Evolutionary conservation across 2,113 vertebrate genomes (phyloP), one percentile per base, ranked within the genome.

Genomic region (Albula glossodonta): DNA sequence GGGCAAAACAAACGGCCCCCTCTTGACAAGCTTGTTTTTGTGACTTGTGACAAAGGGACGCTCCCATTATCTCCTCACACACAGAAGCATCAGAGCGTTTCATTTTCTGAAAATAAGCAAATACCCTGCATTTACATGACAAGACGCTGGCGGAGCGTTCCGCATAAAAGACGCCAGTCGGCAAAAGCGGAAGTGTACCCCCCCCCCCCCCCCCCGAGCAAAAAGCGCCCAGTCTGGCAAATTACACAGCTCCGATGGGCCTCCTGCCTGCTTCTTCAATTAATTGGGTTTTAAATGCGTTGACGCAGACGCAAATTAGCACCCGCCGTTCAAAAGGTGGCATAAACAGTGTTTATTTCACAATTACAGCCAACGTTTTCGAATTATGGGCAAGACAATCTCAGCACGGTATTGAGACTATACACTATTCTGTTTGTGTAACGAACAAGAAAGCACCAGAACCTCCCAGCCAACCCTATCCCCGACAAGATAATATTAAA

Each of bases 51-150:
- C 81, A 87, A 87, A 83, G 31, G 85, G 81, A 86, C 41, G 66
- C 63, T 53, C 25, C 78, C 80, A 78, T 85, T 84, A 51, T 82
- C 87, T 57, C 80, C 74, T 82, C 81, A 82, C 88, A 84, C 82
- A 80, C 84, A 22, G 70, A 41, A 41, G 82, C 81, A 85, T 88
- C 88, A 84, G 81, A 86, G 66, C 81, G n/a, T 80, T 88, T 89
- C 87, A 89, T 87, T 81, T 84, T 85, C 81, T 88, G 87, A 86
- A 87, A 88, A 85, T 51, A 82, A 51, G 87, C 85, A 87, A 89
- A 89, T 87, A 86, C 87, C 74, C 66, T 25, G 15, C 81, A 90
- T 90, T 89, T 89, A 86, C 83, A 88, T 86, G 86, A 89, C 91
- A 91, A 89, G 88, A 84, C 83, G 53, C 50, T 66, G 63, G 56